phyloP scores from a whole-genome alignment of 2,113 vertebrate genomes.

The Dicrurus megarhynchus region DNA sequence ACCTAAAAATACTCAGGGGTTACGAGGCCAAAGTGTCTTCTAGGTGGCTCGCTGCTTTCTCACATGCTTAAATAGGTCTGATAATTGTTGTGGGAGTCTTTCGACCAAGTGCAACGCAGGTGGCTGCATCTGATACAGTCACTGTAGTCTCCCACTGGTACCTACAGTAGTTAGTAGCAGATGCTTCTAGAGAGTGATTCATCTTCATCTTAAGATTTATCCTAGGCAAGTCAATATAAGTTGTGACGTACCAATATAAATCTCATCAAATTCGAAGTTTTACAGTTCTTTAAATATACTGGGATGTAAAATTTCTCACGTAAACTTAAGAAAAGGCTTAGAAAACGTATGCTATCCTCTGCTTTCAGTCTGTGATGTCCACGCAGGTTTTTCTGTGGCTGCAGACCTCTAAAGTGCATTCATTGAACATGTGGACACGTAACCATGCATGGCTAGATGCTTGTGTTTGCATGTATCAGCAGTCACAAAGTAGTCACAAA shows the following conservation, averaged over 20 bases:
- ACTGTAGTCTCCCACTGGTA: background rate
- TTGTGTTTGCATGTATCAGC: background rate
- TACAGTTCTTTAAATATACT: background rate
- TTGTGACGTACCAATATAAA: background rate
- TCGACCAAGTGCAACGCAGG: background rate
- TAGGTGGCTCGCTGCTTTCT: background rate
- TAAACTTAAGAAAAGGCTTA: background rate
- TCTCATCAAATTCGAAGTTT: background rate
- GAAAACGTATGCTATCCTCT: background rate
- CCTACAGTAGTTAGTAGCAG: background rate
- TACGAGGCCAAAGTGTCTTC: background rate
- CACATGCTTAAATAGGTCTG: background rate
- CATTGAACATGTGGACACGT: background rate
- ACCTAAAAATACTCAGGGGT: background rate
- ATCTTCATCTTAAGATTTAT: constrained; percentile 20
- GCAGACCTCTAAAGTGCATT: background rate
- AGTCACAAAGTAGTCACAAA: background rate
- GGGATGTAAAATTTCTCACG: background rate
- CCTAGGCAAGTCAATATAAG: background rate
- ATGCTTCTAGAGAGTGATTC: constrained; percentile 33
- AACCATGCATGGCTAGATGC: background rate
- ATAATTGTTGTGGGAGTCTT: background rate
- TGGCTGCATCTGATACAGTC: constrained; percentile 24
- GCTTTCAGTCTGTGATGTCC: background rate
- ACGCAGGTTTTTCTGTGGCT: background rate